Evolutionary conservation across 2,113 vertebrate species (phyloP).

Genomic region (Aegithalos caudatus): DNA sequence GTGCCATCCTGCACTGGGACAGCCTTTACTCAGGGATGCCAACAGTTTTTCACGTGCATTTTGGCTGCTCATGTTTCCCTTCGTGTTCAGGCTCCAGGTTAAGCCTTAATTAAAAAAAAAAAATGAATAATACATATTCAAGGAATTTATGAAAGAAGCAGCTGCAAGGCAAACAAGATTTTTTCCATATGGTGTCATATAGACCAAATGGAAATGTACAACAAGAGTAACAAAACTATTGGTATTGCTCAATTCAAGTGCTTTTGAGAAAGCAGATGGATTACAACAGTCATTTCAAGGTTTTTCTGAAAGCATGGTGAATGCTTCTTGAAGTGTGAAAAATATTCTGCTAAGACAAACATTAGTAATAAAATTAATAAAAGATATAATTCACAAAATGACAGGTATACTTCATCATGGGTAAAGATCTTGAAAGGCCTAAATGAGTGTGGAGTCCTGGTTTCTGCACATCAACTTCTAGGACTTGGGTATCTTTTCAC

Average conservation of each 20-base stretch:
- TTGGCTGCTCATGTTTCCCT: not conserved
- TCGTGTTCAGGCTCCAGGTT: not conserved
- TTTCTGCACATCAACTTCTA: not conserved
- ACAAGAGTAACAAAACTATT: not conserved
- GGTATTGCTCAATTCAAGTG: not conserved
- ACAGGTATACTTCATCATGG: not conserved
- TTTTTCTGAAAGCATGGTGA: not conserved
- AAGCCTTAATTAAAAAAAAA: not conserved
- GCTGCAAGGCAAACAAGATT: not conserved
- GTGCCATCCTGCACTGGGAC: not conserved
- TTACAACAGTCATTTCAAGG: not conserved
- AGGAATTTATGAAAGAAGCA: not conserved
- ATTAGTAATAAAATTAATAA: not conserved
- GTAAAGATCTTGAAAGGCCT: not conserved
- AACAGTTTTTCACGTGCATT: not conserved
- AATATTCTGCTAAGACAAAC: not conserved
- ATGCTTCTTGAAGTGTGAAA: not conserved
- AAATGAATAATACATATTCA: not conserved
- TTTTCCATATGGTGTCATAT: not conserved
- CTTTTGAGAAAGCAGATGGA: not conserved
- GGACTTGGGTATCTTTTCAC: not conserved
- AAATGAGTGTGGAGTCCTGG: not conserved
- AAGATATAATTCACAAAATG: not conserved
- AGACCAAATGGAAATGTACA: not conserved
- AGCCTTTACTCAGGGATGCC: not conserved